Percentiles rank a stretch among this genome's conserved stretches.
These are phyloP conservation scores for Tenodera sinensis DNA, from an alignment of 2,888 invertebrate species.

Conservation along the genomic window DNA sequence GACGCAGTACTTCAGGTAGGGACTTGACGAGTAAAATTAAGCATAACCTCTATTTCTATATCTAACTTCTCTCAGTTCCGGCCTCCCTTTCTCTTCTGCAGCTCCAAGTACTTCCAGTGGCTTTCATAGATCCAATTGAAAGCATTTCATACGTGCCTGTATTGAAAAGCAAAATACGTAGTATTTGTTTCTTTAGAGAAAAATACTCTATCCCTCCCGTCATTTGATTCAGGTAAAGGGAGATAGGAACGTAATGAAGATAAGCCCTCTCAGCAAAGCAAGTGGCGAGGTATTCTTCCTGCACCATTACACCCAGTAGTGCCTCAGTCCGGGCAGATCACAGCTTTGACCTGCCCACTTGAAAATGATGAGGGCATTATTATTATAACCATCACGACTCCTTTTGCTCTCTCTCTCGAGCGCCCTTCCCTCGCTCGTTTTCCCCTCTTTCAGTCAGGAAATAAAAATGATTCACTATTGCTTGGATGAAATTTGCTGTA, in stretches of 20 bases:
- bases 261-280: not conserved
- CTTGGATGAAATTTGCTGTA: not conserved
- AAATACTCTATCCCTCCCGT: not conserved
- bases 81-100: not conserved
- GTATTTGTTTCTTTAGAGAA: not conserved
- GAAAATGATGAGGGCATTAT: not conserved
- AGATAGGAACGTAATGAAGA: not conserved
- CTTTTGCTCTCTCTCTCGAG: not conserved
- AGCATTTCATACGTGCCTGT: not conserved
- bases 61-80: not conserved
- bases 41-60: not conserved
- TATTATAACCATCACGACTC: not conserved
- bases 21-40: not conserved
- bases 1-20: not conserved
- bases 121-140: not conserved
- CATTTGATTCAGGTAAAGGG: not conserved
- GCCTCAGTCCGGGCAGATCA: not conserved
- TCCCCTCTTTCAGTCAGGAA: not conserved
- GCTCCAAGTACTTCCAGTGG: not conserved
- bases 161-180: not conserved
- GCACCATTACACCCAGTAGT: not conserved
- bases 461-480: not conserved
- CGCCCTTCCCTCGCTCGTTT: not conserved
- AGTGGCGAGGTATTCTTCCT: not conserved
- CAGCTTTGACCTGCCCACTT: not conserved